phyloP scores from a whole-genome alignment of 2,797 vertebrate genomes.

The Coregonus sp. region DNA sequence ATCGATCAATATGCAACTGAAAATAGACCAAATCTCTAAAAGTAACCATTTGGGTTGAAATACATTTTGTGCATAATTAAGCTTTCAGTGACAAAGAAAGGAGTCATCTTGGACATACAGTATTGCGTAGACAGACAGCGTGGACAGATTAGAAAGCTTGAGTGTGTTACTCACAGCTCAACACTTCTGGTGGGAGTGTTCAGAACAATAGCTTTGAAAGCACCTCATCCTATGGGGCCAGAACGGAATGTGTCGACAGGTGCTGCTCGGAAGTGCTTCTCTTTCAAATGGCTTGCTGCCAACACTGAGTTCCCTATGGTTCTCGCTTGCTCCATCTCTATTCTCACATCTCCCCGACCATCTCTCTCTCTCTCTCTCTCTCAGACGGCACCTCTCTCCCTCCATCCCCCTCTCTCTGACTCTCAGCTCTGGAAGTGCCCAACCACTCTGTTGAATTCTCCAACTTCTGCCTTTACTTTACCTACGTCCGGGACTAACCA shows the following conservation, averaged over 20 bases:
- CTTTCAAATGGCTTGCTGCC: conserved; percentile 55
- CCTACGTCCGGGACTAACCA: neutral
- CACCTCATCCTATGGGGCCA: conserved; percentile 47
- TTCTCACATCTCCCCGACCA: neutral
- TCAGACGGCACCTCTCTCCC: neutral
- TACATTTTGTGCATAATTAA: neutral
- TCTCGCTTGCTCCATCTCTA: neutral
- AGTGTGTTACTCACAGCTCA: neutral
- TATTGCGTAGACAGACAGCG: neutral
- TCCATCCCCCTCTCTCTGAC: neutral
- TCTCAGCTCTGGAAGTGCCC: neutral
- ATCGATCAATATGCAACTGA: neutral
- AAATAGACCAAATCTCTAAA: neutral
- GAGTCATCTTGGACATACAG: neutral
- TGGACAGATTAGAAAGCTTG: neutral
- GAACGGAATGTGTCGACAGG: conserved; percentile 73
- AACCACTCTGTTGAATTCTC: neutral
- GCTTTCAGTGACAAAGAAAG: neutral
- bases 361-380: neutral
- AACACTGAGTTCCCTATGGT: conserved; percentile 3
- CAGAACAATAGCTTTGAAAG: conserved; percentile 24
- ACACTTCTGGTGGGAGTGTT: no score
- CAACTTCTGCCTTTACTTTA: neutral
- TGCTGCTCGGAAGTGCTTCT: conserved; percentile 63
- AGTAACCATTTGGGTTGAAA: neutral